A percentile compares a stretch with the other conserved stretches of the same genome.
Conservation (phyloP, 2,113 vertebrate genomes). For the Catagonus wagneri region DNA sequence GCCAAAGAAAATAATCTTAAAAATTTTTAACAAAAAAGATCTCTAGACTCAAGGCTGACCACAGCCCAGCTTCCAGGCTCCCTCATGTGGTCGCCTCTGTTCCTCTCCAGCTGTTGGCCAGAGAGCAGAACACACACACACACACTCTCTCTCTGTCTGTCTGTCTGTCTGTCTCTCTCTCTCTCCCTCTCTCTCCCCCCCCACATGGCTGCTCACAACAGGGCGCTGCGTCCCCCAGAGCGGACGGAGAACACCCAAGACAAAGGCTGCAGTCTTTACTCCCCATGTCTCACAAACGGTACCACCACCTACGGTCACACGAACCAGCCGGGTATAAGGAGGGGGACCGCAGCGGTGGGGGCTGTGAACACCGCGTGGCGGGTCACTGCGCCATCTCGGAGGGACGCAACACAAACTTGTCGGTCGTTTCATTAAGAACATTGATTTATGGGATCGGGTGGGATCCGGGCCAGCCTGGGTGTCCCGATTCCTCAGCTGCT, state of each 20-base stretch:
- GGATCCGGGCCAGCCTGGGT: background rate
- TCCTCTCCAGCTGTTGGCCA: background rate
- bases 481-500: background rate
- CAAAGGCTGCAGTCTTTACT: background rate
- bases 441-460: background rate
- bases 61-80: background rate
- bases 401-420: background rate
- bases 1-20: too few relatives aligned
- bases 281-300: background rate
- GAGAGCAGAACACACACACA: too few relatives aligned
- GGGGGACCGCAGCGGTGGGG: background rate
- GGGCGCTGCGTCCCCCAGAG: background rate
- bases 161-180: too few relatives aligned
- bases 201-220: accelerated
- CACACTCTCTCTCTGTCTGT: too few relatives aligned
- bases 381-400: background rate
- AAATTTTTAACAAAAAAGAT: background rate
- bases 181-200: too few relatives aligned
- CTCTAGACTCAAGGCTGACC: background rate
- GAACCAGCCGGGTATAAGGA: background rate
- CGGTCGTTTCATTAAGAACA: background rate
- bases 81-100: background rate
- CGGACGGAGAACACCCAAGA: accelerated
- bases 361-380: background rate
- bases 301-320: accelerated